phyloP scores from a whole-genome alignment of 2,113 vertebrate species.

The Zapornia atra region DNA sequence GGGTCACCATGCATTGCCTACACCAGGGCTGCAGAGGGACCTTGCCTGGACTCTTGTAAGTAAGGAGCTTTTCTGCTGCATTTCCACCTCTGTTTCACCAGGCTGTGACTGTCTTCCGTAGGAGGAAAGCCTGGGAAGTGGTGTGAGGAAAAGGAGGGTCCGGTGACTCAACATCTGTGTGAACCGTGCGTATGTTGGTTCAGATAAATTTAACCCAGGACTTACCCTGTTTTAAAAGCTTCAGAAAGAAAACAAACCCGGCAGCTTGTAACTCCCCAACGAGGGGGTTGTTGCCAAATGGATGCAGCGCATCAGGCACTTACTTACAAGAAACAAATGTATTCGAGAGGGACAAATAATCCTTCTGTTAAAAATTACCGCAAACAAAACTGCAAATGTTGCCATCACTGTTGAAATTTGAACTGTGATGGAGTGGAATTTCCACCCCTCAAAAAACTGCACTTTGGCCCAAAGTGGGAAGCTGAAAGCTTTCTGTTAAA shows the following conservation, averaged over 20 bases:
- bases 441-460: not conserved
- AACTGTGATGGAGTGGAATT: not conserved
- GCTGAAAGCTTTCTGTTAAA: not conserved
- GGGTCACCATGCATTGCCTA: not conserved
- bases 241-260: not conserved
- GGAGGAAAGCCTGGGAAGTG: not conserved
- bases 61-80: not conserved
- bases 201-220: not conserved
- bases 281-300: not conserved
- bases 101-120: not conserved
- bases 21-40: not conserved
- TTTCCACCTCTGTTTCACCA: not conserved
- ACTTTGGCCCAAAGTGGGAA: not conserved
- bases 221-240: not conserved
- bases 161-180: not conserved
- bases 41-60: not conserved
- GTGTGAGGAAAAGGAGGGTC: not conserved
- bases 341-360: conserved; percentile 16
- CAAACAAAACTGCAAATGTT: conserved; percentile 16
- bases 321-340: not conserved
- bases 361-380: not conserved
- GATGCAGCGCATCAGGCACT: not conserved
- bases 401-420: not conserved
- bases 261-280: not conserved
- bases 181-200: not conserved